phyloP scores from a whole-genome alignment of 2,797 vertebrate genomes.

The Pangasius larnaudii region DNA sequence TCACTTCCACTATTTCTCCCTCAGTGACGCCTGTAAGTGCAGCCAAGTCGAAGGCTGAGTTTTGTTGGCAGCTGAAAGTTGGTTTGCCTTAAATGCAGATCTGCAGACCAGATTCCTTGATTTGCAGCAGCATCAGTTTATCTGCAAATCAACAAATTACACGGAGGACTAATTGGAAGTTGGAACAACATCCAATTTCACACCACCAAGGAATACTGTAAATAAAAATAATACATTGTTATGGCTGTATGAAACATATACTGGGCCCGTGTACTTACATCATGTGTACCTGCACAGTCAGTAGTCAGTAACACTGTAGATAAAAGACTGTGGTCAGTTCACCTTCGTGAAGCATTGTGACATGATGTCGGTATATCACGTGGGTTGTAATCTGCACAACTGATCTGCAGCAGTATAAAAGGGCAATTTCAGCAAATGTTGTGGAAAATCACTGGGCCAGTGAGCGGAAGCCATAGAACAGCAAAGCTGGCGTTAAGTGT shows the following conservation, averaged over 20 bases:
- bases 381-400: background rate
- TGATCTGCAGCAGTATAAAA: constrained; percentile 12
- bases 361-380: background rate
- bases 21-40: background rate
- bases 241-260: background rate
- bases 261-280: background rate
- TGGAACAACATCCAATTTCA: background rate
- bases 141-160: background rate
- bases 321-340: background rate
- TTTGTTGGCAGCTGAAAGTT: constrained; percentile 6
- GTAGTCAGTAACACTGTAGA: background rate
- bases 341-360: background rate
- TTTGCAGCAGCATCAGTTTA: background rate
- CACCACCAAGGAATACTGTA: background rate
- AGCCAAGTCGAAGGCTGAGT: background rate
- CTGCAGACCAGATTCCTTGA: background rate
- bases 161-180: background rate
- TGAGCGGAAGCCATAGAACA: constrained; percentile 35
- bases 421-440: constrained; percentile 31
- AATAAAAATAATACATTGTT: background rate
- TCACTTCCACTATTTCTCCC: background rate
- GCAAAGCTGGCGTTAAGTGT: constrained; percentile 48
- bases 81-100: background rate
- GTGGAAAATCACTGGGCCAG: constrained; percentile 25
- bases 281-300: background rate